Conservation (phyloP, 2,888 invertebrate species). For the Lasiommata megera region DNA sequence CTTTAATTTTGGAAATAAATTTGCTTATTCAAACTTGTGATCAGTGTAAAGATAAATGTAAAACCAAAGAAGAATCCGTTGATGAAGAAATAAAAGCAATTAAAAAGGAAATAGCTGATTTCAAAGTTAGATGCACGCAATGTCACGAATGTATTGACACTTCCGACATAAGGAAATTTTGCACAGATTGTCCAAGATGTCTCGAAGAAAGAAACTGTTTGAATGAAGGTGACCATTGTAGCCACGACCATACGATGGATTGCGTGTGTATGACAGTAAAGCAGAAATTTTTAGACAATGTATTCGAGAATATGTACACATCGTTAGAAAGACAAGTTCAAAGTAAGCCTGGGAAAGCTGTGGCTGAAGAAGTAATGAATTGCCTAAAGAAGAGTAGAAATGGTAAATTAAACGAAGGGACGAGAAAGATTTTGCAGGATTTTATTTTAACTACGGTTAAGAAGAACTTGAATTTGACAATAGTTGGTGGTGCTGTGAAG, state of each 20-base stretch:
- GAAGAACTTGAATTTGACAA: constrained; percentile 66
- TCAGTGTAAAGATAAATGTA: constrained; percentile 57
- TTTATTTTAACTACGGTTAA: constrained; percentile 60
- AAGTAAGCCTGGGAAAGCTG: constrained; percentile 51
- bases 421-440: constrained; percentile 54
- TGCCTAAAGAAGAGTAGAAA: constrained; percentile 60
- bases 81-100: constrained; percentile 49
- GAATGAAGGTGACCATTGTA: constrained; percentile 46
- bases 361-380: constrained; percentile 54
- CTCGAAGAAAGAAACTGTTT: constrained; percentile 50
- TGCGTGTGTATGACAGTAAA: constrained; percentile 65
- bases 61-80: constrained; percentile 47
- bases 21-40: constrained; percentile 48
- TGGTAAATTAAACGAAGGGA: constrained; percentile 60
- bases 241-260: constrained; percentile 44
- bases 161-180: constrained; percentile 50
- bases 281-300: constrained; percentile 63
- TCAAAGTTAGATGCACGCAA: constrained; percentile 45
- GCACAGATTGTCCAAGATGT: constrained; percentile 67
- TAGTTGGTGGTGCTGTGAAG: constrained; percentile 71
- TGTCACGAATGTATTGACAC: constrained; percentile 61
- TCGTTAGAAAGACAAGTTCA: constrained; percentile 55
- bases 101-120: constrained; percentile 46
- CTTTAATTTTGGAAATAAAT: constrained; percentile 52
- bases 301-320: constrained; percentile 72